Conservation (phyloP, 2,113 vertebrate genomes). For the Halichoeres trimaculatus region DNA sequence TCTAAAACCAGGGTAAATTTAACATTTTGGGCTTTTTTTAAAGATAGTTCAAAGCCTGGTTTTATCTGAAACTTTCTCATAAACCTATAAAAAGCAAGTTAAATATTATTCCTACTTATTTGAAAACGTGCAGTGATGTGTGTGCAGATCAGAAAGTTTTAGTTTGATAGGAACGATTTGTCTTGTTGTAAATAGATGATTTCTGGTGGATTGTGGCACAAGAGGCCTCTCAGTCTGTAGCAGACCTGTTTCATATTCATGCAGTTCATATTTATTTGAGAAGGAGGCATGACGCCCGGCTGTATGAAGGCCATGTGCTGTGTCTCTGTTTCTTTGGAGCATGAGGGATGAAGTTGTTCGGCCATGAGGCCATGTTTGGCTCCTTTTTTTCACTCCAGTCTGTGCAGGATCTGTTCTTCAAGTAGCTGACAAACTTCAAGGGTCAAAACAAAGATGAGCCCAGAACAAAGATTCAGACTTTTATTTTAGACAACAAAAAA, state of each 20-base stretch:
- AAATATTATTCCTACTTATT: background rate
- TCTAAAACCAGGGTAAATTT: background rate
- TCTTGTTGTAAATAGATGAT: conserved; percentile 33
- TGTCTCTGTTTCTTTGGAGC: conserved; percentile 30
- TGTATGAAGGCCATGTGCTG: conserved; percentile 44
- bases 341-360: conserved; percentile 45
- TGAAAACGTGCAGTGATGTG: too few species aligned
- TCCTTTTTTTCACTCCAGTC: background rate
- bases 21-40: background rate
- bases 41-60: background rate
- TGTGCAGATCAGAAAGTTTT: background rate
- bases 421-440: background rate
- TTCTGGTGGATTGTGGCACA: conserved; percentile 42
- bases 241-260: conserved; percentile 40
- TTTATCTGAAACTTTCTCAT: background rate
- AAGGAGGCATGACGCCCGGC: conserved; percentile 22
- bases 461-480: too few species aligned
- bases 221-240: conserved; percentile 21
- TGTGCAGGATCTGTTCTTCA: background rate
- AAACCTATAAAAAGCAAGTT: background rate
- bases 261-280: conserved; percentile 52
- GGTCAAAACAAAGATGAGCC: too few species aligned
- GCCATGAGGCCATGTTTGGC: background rate
- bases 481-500: too few species aligned
- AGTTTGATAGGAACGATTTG: conserved; percentile 48